Base-by-base conservation (phyloP, 2,113 vertebrate species). In the Ardeotis arabs region DNA sequence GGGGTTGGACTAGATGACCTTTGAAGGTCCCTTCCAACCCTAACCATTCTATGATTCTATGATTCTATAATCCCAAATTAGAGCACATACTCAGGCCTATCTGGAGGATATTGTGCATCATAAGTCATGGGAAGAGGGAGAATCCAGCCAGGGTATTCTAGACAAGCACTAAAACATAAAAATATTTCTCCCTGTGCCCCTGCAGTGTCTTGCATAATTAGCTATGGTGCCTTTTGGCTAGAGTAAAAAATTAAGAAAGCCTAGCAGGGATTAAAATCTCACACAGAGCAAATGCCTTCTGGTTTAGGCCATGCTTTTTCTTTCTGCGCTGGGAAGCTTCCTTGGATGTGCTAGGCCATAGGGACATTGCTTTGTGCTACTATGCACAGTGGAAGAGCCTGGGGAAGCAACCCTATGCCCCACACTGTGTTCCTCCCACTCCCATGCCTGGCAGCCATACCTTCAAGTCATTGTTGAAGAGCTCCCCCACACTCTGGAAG, bases 391-490 rank as follows among this genome's bases (percentile, higher is more conserved):
- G 47, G 41, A 52, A 74, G 53, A 86, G 41, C n/a, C 53, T 64
- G 45, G 33, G 60, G 31, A 89, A 81, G 41, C 31, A 84, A 21
- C 10, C 9, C 21, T 20, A 9, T 82, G 39, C n/a, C n/a, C 37
- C 37, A n/a, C 11, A 14, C 1, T 9, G 12, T 21, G 22, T 44
- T 68, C 45, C 44, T 74, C 44, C 19, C 35, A 37, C 13, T 35
- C 22, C 35, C 20, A 4, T 4, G 23, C 33, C n/a, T 45, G 63
- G 29, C 29, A 62, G 60, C n/a, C 67, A 13, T 94, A 99, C 98
- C 98, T 98, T 98, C 94, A 99, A 96, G 77, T 96, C 97, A 62
- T 98, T 98, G 97, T 98, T 95, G 84, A 98, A 98, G n/a, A 99
- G 95, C 35, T 96, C 91, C 31, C 98, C 98, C 15, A 93, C 96